phyloP scores from a whole-genome alignment of 2,113 vertebrate species.

The Scomber scombrus region DNA sequence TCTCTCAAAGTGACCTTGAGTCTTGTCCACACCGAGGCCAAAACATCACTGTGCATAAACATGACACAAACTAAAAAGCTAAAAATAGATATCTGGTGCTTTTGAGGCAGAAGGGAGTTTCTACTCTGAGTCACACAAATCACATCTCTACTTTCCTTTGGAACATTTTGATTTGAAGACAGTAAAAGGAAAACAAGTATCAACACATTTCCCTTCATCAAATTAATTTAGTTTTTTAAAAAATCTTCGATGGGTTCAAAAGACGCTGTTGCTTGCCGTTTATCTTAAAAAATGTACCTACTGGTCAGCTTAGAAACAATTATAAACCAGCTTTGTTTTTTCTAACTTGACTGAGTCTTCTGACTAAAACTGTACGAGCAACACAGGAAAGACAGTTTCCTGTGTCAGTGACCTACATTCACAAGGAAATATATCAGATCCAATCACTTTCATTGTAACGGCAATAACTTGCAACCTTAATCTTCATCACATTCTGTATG shows the following conservation, averaged over 20 bases:
- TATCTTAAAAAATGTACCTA: not conserved
- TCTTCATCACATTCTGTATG: not conserved
- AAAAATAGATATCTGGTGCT: too few species aligned
- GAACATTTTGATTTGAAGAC: too few species aligned
- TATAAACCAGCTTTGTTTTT: not conserved
- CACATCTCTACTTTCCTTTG: not conserved
- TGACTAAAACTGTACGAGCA: not conserved
- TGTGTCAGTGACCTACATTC: slow-evolving; percentile 54
- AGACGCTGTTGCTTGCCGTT: not conserved
- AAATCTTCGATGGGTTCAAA: not conserved
- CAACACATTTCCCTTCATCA: too few species aligned
- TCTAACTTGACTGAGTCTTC: not conserved
- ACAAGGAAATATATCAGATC: slow-evolving; percentile 8
- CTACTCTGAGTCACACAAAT: slow-evolving; percentile 36
- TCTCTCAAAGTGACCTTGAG: not conserved
- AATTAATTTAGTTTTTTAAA: not conserved
- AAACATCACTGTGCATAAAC: not conserved
- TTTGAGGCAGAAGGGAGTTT: not conserved
- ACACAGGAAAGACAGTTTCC: slow-evolving; percentile 55
- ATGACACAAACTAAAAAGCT: not conserved
- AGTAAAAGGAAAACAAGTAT: too few species aligned
- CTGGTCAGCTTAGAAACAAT: not conserved
- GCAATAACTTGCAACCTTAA: not conserved
- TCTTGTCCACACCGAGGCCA: not conserved
- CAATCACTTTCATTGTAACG: not conserved